Evolutionary conservation across 2,797 vertebrate genomes (phyloP).

Genomic region (Cynodonichthys magdalenae): DNA sequence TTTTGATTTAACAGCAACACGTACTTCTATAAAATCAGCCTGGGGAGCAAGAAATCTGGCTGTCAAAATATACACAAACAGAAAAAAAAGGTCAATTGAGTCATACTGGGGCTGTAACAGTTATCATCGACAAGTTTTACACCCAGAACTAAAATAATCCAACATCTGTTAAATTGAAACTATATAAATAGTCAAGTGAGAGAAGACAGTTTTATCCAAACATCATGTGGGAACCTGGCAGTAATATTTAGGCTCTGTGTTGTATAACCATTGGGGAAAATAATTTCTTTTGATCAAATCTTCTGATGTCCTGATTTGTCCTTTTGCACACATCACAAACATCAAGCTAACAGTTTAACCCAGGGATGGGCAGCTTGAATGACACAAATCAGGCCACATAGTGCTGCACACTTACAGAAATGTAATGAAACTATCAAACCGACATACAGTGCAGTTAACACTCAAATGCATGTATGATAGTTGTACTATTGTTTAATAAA

Average conservation of each 20-base stretch:
- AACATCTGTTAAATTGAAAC: no score
- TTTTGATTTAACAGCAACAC: conserved; percentile 47
- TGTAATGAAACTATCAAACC: no score
- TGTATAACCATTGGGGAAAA: neutral
- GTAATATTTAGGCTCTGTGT: neutral
- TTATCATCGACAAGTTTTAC: no score
- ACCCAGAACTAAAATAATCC: no score
- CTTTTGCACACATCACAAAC: neutral
- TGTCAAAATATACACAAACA: conserved; percentile 56
- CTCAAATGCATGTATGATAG: no score
- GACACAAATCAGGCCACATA: no score
- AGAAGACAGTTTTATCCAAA: neutral
- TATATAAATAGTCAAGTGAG: neutral
- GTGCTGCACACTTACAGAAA: no score
- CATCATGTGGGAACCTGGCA: neutral
- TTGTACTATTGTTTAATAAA: no score
- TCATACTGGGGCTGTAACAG: no score
- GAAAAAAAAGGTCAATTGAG: conserved; percentile 10
- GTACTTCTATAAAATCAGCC: conserved; percentile 52
- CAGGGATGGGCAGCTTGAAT: no score
- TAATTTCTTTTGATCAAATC: neutral
- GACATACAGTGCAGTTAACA: no score
- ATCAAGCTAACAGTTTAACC: conserved; percentile 5
- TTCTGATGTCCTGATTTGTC: neutral
- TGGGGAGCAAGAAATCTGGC: conserved; percentile 45